Percentiles rank a stretch among this genome's conserved stretches.
phyloP scores from a whole-genome alignment of 2,797 vertebrate genomes.

The Malurus leucopterus region DNA sequence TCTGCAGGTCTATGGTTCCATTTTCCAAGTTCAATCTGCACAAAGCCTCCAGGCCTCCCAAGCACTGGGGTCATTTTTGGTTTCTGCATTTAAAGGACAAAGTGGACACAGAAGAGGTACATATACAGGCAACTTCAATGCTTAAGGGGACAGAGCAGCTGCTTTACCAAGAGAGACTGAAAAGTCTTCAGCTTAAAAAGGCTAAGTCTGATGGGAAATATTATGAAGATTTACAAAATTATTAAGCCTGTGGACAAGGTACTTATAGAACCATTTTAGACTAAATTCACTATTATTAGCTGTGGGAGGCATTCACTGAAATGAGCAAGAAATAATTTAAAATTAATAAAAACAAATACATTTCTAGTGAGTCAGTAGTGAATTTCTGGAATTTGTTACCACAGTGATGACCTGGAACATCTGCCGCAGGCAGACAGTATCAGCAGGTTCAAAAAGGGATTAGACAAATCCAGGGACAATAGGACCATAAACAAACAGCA shows the following conservation, averaged over 20 bases:
- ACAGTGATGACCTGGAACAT: not conserved
- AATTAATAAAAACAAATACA: not conserved
- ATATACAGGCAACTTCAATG: not conserved
- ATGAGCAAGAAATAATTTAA: not conserved
- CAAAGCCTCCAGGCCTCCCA: not conserved
- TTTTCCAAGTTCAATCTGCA: not conserved
- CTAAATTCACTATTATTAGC: not conserved
- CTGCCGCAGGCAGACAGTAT: conserved; percentile 1
- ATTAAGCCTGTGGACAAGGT: not conserved
- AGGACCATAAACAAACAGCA: not conserved
- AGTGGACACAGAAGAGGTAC: not conserved
- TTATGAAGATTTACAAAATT: not conserved
- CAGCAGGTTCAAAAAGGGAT: not conserved
- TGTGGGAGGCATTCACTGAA: not conserved
- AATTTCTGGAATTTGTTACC: not conserved
- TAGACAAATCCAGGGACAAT: conserved; percentile 4
- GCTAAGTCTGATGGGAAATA: not conserved
- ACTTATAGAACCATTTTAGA: not conserved
- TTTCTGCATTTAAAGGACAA: not conserved
- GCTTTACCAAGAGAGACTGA: not conserved
- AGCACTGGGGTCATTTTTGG: not conserved
- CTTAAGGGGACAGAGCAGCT: not conserved
- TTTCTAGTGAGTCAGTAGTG: not conserved
- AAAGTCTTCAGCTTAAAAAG: not conserved
- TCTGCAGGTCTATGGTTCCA: not conserved